Conservation (phyloP, 2,113 vertebrate genomes). For the Odontesthes bonariensis region DNA sequence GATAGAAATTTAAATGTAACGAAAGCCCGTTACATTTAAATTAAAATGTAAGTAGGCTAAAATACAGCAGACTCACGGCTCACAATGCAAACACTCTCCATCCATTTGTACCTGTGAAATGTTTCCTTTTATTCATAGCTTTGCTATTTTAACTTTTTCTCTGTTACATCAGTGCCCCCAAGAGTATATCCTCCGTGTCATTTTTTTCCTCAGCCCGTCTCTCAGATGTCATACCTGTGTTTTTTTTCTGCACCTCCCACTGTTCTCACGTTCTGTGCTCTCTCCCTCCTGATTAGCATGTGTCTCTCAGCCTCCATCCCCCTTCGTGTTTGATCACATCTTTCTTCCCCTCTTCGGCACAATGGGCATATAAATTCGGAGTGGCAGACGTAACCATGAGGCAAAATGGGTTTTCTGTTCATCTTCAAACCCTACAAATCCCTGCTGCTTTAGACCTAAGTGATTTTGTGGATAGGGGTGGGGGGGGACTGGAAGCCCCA, state of each 20-base stretch:
- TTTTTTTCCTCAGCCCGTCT: slow-evolving; percentile 1
- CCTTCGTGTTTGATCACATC: slow-evolving; percentile 69
- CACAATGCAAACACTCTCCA: neutral
- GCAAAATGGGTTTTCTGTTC: slow-evolving; percentile 76
- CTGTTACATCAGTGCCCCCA: neutral
- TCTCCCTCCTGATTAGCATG: slow-evolving; percentile 30
- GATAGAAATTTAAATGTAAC: too few species aligned
- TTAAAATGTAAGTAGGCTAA: neutral
- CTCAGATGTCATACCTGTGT: slow-evolving; percentile 21
- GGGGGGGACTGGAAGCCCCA: slow-evolving; percentile 34
- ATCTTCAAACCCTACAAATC: slow-evolving; percentile 74
- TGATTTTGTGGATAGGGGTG: slow-evolving; percentile 52
- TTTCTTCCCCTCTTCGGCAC: slow-evolving; percentile 57
- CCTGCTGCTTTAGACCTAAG: slow-evolving; percentile 66
- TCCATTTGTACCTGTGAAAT: neutral
- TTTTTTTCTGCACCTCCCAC: slow-evolving; percentile 37
- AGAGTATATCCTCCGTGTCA: neutral
- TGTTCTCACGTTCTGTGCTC: slow-evolving; percentile 25
- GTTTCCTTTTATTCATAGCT: slow-evolving; percentile 15
- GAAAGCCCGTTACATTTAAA: slow-evolving; percentile 4
- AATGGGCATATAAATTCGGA: slow-evolving; percentile 67
- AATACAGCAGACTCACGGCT: neutral
- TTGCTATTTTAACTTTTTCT: slow-evolving; percentile 10
- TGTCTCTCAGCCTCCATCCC: slow-evolving; percentile 52
- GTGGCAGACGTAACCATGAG: slow-evolving; percentile 72